A percentile compares a stretch with the other conserved stretches of the same genome.
These are phyloP conservation scores for Drosophila affinis DNA, from an alignment of 2,888 invertebrate species.

Conservation along the genomic window DNA sequence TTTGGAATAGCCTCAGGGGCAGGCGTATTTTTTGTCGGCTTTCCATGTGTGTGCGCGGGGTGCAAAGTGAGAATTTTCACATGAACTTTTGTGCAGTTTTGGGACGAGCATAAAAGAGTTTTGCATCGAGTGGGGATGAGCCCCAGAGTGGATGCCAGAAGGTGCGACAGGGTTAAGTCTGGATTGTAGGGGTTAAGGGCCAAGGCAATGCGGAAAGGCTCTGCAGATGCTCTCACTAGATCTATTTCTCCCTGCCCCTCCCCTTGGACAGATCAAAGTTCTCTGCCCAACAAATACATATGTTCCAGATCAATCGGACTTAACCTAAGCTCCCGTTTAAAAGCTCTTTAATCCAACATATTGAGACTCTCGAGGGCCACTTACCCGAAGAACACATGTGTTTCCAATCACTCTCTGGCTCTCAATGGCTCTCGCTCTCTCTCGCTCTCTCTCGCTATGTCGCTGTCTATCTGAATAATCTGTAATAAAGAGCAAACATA, in stretches of 20 bases:
- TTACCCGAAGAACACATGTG: constrained; percentile 54
- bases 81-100: constrained; percentile 51
- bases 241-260: too few relatives aligned
- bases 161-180: constrained; percentile 24
- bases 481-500: constrained; percentile 69
- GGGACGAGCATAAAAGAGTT: constrained; percentile 9
- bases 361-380: constrained; percentile 21
- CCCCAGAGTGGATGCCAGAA: constrained; percentile 19
- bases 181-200: constrained; percentile 14
- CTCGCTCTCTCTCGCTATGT: constrained; percentile 16
- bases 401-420: constrained; percentile 53
- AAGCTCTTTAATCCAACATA: constrained; percentile 35
- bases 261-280: constrained; percentile 15
- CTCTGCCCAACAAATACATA: constrained; percentile 12
- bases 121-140: constrained; percentile 12
- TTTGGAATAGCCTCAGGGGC: constrained; percentile 12
- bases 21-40: constrained; percentile 22
- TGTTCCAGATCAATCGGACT: constrained; percentile 35
- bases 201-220: constrained; percentile 7
- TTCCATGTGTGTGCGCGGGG: constrained; percentile 47
- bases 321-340: constrained; percentile 37
- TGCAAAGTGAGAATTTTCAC: constrained; percentile 75
- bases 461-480: constrained; percentile 38
- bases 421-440: not conserved
- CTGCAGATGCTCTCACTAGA: not conserved